These are phyloP conservation scores for Sander lucioperca DNA, from an alignment of 2,113 vertebrate species.

Conservation along the genomic window DNA sequence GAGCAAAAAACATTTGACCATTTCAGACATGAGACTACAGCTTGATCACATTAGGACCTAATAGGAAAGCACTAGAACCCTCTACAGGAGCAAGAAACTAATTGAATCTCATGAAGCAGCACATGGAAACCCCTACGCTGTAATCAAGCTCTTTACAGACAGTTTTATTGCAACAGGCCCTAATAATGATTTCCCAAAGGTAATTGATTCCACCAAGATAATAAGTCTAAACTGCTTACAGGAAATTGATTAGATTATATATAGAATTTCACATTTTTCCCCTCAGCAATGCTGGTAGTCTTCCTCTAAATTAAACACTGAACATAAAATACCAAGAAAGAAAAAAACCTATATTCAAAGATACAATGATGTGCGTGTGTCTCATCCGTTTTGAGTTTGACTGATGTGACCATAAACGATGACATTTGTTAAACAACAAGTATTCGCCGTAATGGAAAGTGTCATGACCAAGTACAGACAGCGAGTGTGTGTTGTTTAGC, in stretches of 20 bases:
- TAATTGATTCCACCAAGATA: slow-evolving; percentile 18
- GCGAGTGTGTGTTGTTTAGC: slow-evolving; percentile 18
- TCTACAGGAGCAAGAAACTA: slow-evolving; percentile 6
- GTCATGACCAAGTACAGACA: not conserved
- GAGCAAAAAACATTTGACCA: not conserved
- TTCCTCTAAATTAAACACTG: not conserved
- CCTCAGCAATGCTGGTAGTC: not conserved
- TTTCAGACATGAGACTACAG: not conserved
- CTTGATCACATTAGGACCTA: not conserved
- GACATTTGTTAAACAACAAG: not conserved
- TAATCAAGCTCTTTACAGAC: slow-evolving; percentile 20
- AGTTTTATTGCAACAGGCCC: slow-evolving; percentile 24
- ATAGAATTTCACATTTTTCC: not conserved
- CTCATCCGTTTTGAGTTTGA: not conserved
- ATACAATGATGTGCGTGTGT: not conserved
- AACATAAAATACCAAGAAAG: not conserved
- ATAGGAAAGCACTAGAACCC: not conserved
- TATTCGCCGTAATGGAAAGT: slow-evolving; percentile 12
- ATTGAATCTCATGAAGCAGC: slow-evolving; percentile 16
- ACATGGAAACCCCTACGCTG: not conserved
- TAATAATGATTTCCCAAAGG: slow-evolving; percentile 30
- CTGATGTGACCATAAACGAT: not conserved
- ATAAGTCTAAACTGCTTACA: slow-evolving; percentile 26
- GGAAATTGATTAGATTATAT: slow-evolving; percentile 21
- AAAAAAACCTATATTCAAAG: not conserved